These are phyloP conservation scores for Argyra leucocephala DNA, from an alignment of 2,888 invertebrate species.

Conservation along the genomic window DNA sequence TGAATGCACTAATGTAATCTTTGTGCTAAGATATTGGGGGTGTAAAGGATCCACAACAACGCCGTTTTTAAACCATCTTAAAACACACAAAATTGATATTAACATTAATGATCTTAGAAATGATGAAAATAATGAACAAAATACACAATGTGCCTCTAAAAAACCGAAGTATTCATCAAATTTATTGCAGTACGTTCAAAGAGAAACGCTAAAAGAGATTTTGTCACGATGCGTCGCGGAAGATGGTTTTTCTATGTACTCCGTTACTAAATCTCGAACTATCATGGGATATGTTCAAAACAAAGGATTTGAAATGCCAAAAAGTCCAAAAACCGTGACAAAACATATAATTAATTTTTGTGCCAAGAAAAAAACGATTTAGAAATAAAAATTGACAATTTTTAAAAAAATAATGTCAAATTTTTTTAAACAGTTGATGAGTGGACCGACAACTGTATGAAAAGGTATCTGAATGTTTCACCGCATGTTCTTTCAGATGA, in stretches of 20 bases:
- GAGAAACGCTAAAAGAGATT: slow-evolving; percentile 8
- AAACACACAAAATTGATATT: neutral
- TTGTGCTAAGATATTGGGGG: neutral
- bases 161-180: slow-evolving; percentile 7
- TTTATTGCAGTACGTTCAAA: slow-evolving; percentile 10
- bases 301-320: slow-evolving; percentile 13
- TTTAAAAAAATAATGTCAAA: neutral
- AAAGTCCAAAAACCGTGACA: neutral
- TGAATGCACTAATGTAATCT: too few species aligned
- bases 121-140: slow-evolving; percentile 4
- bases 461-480: slow-evolving; percentile 8
- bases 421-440: slow-evolving; percentile 11
- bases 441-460: slow-evolving; percentile 4
- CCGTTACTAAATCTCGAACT: slow-evolving; percentile 11
- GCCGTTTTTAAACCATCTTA: neutral
- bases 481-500: neutral
- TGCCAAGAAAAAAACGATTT: neutral
- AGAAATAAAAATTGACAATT: neutral
- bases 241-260: slow-evolving; percentile 10
- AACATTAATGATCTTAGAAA: neutral
- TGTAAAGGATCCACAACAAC: neutral
- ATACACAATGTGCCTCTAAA: neutral
- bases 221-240: slow-evolving; percentile 10
- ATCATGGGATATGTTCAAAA: slow-evolving; percentile 10
- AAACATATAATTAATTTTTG: neutral